Percentiles rank a stretch among this genome's conserved stretches.
Conservation (phyloP, 2,113 vertebrate species). For the Leiothrix lutea region DNA sequence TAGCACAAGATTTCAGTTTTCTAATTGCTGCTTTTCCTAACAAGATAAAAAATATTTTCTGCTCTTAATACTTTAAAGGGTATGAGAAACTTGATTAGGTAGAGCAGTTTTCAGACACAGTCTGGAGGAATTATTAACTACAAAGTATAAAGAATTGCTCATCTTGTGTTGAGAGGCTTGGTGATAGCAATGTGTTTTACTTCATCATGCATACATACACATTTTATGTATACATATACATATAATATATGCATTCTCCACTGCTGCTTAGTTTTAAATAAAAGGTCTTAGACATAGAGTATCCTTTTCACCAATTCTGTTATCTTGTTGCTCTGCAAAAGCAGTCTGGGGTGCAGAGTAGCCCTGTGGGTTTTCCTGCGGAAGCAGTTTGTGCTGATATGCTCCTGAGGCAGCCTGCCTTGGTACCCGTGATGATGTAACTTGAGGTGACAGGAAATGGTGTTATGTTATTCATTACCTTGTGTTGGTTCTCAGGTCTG, state of each 20-base stretch:
- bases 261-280: neutral
- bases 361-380: neutral
- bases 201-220: neutral
- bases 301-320: neutral
- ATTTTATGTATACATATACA: neutral
- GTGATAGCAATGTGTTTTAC: neutral
- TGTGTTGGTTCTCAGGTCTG: neutral
- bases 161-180: neutral
- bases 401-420: neutral
- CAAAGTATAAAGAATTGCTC: neutral
- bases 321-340: neutral
- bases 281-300: neutral
- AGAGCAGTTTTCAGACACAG: neutral
- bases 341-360: neutral
- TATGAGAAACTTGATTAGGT: neutral
- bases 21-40: neutral
- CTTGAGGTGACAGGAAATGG: neutral
- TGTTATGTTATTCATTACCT: neutral
- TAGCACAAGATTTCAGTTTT: neutral
- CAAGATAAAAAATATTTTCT: neutral
- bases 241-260: neutral
- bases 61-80: neutral
- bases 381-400: neutral
- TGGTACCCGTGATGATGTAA: neutral
- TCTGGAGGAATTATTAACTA: neutral